These are phyloP conservation scores for Didymodactylos carnosus DNA, from an alignment of 2,888 invertebrate genomes.

Conservation along the genomic window DNA sequence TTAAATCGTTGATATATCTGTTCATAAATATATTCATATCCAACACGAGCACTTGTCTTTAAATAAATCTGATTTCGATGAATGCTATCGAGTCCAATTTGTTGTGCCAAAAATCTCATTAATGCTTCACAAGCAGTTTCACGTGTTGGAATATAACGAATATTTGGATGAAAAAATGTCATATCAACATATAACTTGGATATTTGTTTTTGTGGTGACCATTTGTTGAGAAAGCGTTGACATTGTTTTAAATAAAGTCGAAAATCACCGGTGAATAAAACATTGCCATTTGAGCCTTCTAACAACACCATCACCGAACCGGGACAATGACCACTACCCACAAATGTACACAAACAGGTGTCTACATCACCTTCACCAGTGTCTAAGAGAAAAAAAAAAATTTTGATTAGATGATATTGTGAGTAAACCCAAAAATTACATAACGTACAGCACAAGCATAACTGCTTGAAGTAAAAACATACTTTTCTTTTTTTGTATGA, in stretches of 20 bases:
- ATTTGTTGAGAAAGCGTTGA: slow-evolving; percentile 21
- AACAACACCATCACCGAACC: slow-evolving; percentile 68
- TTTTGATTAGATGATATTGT: background rate
- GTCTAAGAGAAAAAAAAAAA: background rate
- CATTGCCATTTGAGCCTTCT: slow-evolving; percentile 40
- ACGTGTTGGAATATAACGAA: slow-evolving; percentile 46
- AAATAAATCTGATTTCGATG: background rate
- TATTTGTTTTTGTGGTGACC: slow-evolving; percentile 40
- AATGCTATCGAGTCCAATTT: slow-evolving; percentile 42
- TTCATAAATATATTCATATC: slow-evolving; percentile 8
- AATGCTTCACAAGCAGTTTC: slow-evolving; percentile 43
- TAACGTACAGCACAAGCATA: background rate
- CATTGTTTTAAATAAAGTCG: slow-evolving; percentile 34
- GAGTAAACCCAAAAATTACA: background rate
- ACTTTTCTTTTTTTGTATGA: too few relatives aligned
- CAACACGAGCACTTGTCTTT: slow-evolving; percentile 11
- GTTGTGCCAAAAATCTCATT: slow-evolving; percentile 40
- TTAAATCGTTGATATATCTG: slow-evolving; percentile 1
- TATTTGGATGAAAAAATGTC: slow-evolving; percentile 47
- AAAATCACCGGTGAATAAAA: slow-evolving; percentile 65
- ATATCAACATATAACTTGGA: slow-evolving; percentile 56
- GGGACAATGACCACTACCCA: slow-evolving; percentile 45
- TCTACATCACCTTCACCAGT: background rate
- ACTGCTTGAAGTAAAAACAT: too few relatives aligned
- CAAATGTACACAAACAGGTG: too few relatives aligned